phyloP scores from a whole-genome alignment of 1,140 invertebrate species.

The Contarinia nasturtii region DNA sequence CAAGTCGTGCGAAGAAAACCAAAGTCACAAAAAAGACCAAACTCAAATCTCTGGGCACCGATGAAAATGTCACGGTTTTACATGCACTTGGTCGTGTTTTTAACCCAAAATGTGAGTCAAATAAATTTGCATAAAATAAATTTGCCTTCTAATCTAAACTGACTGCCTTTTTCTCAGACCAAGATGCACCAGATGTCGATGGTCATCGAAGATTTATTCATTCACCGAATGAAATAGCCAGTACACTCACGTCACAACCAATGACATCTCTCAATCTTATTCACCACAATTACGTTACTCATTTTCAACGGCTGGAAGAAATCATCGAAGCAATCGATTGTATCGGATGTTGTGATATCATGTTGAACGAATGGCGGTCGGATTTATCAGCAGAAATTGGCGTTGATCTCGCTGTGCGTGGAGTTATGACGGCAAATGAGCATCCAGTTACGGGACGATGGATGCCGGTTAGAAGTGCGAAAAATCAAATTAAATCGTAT shows the following conservation, averaged over 20 bases:
- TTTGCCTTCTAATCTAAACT: neutral
- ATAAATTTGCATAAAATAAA: slow-evolving; percentile 10
- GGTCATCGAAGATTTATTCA: slow-evolving; percentile 29
- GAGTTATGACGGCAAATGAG: slow-evolving; percentile 47
- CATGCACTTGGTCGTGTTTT: slow-evolving; percentile 55
- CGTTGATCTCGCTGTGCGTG: slow-evolving; percentile 37
- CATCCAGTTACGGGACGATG: slow-evolving; percentile 38
- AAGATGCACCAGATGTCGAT: slow-evolving; percentile 1
- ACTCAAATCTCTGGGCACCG: slow-evolving; percentile 33
- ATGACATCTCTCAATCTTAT: slow-evolving; percentile 42
- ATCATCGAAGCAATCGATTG: slow-evolving; percentile 30
- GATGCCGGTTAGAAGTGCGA: slow-evolving; percentile 42
- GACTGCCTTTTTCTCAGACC: slow-evolving; percentile 1
- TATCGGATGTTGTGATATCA: slow-evolving; percentile 37
- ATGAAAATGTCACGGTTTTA: slow-evolving; percentile 45
- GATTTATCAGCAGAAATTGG: slow-evolving; percentile 13
- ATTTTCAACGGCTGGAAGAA: slow-evolving; percentile 38
- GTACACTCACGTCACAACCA: slow-evolving; percentile 40
- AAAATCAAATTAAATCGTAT: too few species aligned
- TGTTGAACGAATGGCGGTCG: slow-evolving; percentile 40
- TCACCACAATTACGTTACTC: slow-evolving; percentile 52
- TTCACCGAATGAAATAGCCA: slow-evolving; percentile 38
- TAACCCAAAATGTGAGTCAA: slow-evolving; percentile 45
- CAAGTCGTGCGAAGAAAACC: neutral
- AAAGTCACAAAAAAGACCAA: neutral